Base-by-base conservation (phyloP, 2,888 invertebrate species). In the Chesias legatella region DNA sequence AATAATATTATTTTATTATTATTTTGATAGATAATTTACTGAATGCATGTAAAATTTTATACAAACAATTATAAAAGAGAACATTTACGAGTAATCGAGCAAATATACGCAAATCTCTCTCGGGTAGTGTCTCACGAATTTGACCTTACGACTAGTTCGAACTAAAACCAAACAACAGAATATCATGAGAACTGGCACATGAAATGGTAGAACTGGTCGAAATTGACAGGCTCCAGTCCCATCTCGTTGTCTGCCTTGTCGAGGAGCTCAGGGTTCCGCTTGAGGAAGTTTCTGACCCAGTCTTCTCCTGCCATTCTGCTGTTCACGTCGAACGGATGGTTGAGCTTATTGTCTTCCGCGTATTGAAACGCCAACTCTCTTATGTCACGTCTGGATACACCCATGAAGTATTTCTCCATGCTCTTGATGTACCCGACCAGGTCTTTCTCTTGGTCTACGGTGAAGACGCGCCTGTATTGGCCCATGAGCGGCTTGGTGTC, bases 151-250 rank as follows among this genome's bases (percentile, higher is more conserved):
- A 59, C 55, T 60, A 59, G 51, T 56, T 55, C 47, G 53, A 54
- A 53, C 48, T 54, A 49, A 43, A 40, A 55, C 50, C 58, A 54
- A 55, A 42, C 47, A 52, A 58, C 60, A 52, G 59, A 56, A 56
- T 66, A 83, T 86, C 84, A 86, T 72, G 85, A 84, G 44, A 79
- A 58, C 62, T 81, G 86, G 60, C 82, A 85, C 88, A 88, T 88
- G 48, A 88, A 88, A 58, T 88, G 88, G 48, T 88, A 88, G 61
- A 88, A 88, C 65, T 88, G 88, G 56, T 88, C 88, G 42, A 88
- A 88, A 65, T 88, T 88, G 29, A 86, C 88, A 43, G 88, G 85
- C 51, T 84, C 85, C 54, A 83, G 53, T 25, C 80, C 81, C 25
- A 62, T 67, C 17, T 86, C 85, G 47, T 69, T 74, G 23, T 80